Conservation (phyloP, 2,113 vertebrate genomes). For the Azemiops feae region DNA sequence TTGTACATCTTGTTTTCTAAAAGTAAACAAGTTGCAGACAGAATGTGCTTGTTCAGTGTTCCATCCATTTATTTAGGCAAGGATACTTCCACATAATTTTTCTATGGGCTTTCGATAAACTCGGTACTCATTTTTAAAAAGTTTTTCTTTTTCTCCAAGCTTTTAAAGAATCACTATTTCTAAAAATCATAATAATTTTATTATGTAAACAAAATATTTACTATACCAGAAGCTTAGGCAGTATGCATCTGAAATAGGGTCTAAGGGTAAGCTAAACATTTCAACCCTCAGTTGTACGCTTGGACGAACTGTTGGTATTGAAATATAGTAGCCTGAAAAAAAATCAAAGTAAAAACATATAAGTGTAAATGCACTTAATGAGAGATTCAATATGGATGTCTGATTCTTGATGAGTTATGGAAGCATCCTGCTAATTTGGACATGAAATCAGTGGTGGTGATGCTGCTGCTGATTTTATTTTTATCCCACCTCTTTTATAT, state of each 20-base stretch:
- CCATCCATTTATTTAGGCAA: background rate
- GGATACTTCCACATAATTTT: background rate
- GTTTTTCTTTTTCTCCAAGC: no score
- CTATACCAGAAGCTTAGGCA: conserved; percentile 91
- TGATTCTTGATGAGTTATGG: background rate
- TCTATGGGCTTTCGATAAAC: background rate
- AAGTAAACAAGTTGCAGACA: background rate
- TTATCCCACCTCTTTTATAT: background rate
- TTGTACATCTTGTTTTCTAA: background rate
- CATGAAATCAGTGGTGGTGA: background rate
- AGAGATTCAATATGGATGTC: background rate
- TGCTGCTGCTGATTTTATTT: background rate
- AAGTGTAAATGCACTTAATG: background rate
- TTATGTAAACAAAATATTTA: background rate
- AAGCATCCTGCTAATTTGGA: background rate
- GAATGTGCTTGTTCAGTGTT: background rate
- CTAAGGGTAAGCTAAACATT: conserved; percentile 81
- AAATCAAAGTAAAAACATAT: conserved; percentile 9
- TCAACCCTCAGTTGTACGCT: conserved; percentile 60
- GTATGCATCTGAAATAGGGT: conserved; percentile 39
- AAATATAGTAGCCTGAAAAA: conserved; percentile 84
- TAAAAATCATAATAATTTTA: background rate
- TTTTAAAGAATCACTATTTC: background rate
- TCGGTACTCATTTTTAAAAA: background rate
- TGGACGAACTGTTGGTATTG: conserved; percentile 70